Percentiles rank a stretch among this genome's conserved stretches.
These are phyloP conservation scores for Scolopax mira DNA, from an alignment of 2,113 vertebrate species.

Conservation along the genomic window DNA sequence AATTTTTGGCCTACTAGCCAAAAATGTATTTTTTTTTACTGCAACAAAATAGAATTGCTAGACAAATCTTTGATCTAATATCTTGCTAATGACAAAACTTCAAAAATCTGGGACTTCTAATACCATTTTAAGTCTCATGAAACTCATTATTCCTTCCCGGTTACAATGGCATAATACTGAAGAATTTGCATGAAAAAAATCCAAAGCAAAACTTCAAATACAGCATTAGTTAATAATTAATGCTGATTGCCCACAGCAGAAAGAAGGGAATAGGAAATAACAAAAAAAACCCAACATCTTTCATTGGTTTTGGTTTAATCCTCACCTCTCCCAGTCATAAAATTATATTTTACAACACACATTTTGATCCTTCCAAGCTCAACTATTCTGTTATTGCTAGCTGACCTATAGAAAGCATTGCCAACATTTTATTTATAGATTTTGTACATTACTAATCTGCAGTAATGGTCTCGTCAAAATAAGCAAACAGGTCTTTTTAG, in stretches of 20 bases:
- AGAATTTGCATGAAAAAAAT: not conserved
- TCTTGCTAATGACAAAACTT: not conserved
- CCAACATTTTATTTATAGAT: not conserved
- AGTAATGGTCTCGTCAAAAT: not conserved
- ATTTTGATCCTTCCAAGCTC: not conserved
- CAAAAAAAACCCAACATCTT: not conserved
- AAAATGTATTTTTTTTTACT: not conserved
- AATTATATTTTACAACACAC: not conserved
- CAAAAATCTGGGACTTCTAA: not conserved
- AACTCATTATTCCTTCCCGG: not conserved
- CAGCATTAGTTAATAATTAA: not conserved
- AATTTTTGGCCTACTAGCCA: not conserved
- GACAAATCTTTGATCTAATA: not conserved
- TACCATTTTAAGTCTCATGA: not conserved
- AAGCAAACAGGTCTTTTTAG: not conserved
- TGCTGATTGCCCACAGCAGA: not conserved
- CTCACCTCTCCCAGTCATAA: not conserved
- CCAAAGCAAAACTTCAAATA: not conserved
- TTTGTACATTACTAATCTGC: not conserved
- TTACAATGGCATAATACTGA: not conserved
- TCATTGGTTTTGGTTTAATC: not conserved
- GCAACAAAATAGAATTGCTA: not conserved
- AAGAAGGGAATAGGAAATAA: not conserved
- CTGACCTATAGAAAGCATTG: not conserved
- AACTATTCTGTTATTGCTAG: not conserved